phyloP scores from a whole-genome alignment of 30 jellyfish, hydroid and myxozoan species.

The Rhopilema esculentum region DNA sequence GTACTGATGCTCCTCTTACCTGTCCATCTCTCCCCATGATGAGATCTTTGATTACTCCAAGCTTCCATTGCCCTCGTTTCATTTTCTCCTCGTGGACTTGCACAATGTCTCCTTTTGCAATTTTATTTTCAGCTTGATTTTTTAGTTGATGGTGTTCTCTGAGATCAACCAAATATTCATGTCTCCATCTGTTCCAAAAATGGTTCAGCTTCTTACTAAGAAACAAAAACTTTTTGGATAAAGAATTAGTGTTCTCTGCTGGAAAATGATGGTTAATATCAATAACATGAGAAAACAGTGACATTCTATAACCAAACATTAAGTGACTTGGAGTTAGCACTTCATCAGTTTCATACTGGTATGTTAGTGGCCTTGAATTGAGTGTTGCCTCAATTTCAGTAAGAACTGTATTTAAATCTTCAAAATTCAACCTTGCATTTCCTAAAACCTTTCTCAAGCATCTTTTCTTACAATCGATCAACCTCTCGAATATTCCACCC shows the following conservation, averaged over 20 bases:
- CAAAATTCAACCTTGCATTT: neutral
- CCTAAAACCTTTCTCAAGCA: constrained; percentile 7
- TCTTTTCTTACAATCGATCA: constrained; percentile 12
- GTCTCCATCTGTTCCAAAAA: neutral
- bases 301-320: neutral
- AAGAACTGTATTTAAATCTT: constrained; percentile 4
- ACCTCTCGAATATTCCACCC: constrained; percentile 24
- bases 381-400: constrained; percentile 7
- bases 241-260: neutral
- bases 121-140: neutral
- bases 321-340: constrained; percentile 5
- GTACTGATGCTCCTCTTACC: constrained; percentile 1
- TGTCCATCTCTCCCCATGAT: neutral
- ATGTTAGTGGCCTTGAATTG: constrained; percentile 4
- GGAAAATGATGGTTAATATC: neutral
- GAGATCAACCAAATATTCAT: neutral
- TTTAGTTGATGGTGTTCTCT: neutral
- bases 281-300: too few species aligned
- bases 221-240: neutral
- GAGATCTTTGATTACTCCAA: neutral
- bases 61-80: neutral
- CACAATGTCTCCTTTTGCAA: neutral
- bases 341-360: neutral
- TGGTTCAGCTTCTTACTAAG: neutral
- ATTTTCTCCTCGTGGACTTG: neutral